Conservation (phyloP, 2,797 vertebrate species). For the Enteromius viviparus region DNA sequence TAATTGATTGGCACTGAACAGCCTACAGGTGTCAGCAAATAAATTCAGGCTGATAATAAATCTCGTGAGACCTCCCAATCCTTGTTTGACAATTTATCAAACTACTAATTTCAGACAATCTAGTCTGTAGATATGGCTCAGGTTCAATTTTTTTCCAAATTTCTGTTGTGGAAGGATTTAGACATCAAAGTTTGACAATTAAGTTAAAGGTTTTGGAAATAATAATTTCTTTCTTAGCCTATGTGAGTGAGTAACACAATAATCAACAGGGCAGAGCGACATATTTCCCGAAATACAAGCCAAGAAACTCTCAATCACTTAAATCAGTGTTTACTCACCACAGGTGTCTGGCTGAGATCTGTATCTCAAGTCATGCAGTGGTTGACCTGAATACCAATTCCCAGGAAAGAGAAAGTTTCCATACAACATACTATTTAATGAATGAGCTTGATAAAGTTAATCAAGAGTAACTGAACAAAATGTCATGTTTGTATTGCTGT, state of each 20-base stretch:
- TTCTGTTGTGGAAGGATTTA: conserved; percentile 24
- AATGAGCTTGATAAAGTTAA: neutral
- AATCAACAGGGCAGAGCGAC: conserved; percentile 53
- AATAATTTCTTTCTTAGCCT: conserved; percentile 10
- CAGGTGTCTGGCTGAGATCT: neutral
- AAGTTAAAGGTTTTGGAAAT: conserved; percentile 49
- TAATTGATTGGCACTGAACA: conserved; percentile 9
- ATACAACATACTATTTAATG: neutral
- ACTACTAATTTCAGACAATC: neutral
- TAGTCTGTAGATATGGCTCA: neutral
- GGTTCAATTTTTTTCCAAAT: too few relatives aligned
- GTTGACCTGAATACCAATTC: neutral
- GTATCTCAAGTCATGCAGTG: neutral
- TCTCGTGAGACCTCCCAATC: neutral
- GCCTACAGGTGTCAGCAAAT: conserved; percentile 29
- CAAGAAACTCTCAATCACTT: conserved; percentile 45
- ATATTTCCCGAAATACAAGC: conserved; percentile 58
- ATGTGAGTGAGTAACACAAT: conserved; percentile 46
- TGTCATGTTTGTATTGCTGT: neutral
- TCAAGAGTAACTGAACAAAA: neutral
- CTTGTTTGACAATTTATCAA: neutral
- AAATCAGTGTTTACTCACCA: conserved; percentile 61
- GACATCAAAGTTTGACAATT: conserved; percentile 44
- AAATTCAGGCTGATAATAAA: neutral
- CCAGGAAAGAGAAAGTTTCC: conserved; percentile 6